Conservation (phyloP, 2,888 invertebrate genomes). For the Coelogynopora nodosa region DNA sequence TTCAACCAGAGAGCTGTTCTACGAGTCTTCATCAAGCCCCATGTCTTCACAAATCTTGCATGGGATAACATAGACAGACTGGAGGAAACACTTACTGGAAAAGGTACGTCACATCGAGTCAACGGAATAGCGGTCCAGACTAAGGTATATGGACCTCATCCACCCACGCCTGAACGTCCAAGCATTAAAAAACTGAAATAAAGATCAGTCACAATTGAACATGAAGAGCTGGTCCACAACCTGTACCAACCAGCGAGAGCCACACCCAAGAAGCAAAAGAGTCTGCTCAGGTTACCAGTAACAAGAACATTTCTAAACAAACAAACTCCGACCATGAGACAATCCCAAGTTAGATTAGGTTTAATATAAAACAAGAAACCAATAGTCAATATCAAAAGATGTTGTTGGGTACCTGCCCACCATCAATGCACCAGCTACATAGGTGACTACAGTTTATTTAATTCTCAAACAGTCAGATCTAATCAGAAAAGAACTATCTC, state of each 20-base stretch:
- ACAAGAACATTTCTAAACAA: not conserved
- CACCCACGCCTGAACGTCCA: not conserved
- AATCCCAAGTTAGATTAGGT: constrained; percentile 47
- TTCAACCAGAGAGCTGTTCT: constrained; percentile 40
- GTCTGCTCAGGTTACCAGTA: constrained; percentile 19
- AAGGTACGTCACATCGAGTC: constrained; percentile 20
- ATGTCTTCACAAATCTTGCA: constrained; percentile 18
- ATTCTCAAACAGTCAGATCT: constrained; percentile 45
- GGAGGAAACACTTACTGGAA: constrained; percentile 15
- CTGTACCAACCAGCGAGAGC: constrained; percentile 23
- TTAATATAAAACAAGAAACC: constrained; percentile 46
- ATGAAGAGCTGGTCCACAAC: not conserved
- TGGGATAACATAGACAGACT: constrained; percentile 27
- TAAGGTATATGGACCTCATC: not conserved
- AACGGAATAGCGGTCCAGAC: constrained; percentile 11
- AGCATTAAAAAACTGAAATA: not conserved
- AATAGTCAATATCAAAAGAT: constrained; percentile 34
- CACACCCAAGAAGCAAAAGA: constrained; percentile 5
- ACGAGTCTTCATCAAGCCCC: constrained; percentile 45
- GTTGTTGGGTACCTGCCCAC: constrained; percentile 47
- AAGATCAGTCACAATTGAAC: not conserved
- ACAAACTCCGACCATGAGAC: constrained; percentile 14
- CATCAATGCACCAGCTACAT: constrained; percentile 48
- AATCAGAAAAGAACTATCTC: constrained; percentile 42
- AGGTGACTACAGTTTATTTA: constrained; percentile 47